These are phyloP conservation scores for Thunnus maccoyii DNA, from an alignment of 2,113 vertebrate genomes.

Conservation along the genomic window DNA sequence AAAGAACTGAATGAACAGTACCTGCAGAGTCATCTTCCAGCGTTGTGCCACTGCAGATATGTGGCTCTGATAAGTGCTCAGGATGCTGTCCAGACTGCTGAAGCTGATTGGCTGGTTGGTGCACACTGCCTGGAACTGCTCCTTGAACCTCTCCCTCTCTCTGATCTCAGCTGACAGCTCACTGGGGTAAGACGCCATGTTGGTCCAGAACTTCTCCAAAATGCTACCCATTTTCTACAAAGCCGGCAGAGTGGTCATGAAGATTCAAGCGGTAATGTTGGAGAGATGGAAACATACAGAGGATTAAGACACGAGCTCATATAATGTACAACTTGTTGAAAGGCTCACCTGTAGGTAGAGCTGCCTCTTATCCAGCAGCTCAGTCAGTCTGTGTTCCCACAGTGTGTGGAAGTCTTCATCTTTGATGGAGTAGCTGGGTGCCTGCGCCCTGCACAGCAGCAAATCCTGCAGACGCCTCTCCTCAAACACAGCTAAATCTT, in stretches of 20 bases:
- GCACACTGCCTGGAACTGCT: slow-evolving; percentile 34
- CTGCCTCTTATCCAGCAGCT: slow-evolving; percentile 74
- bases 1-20: slow-evolving; percentile 22
- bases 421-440: slow-evolving; percentile 3
- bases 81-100: slow-evolving; percentile 39
- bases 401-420: slow-evolving; percentile 48
- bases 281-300: not conserved
- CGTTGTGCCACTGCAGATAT: not conserved
- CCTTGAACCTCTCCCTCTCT: slow-evolving; percentile 13
- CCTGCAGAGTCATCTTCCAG: slow-evolving; percentile 51
- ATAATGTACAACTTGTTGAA: not conserved
- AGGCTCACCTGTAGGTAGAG: slow-evolving; percentile 72
- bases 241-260: not conserved
- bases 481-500: slow-evolving; percentile 73
- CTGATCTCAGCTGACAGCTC: slow-evolving; percentile 46
- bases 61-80: slow-evolving; percentile 40
- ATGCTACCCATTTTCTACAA: slow-evolving; percentile 73
- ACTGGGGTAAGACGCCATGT: not conserved
- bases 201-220: slow-evolving; percentile 53
- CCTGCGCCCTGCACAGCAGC: slow-evolving; percentile 57
- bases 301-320: not conserved
- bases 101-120: not conserved
- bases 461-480: slow-evolving; percentile 77
- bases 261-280: not conserved
- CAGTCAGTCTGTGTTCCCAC: slow-evolving; percentile 64